Percentiles rank a stretch among this genome's conserved stretches.
phyloP scores from a whole-genome alignment of 1,140 invertebrate genomes.

The Drosophila mauritiana region DNA sequence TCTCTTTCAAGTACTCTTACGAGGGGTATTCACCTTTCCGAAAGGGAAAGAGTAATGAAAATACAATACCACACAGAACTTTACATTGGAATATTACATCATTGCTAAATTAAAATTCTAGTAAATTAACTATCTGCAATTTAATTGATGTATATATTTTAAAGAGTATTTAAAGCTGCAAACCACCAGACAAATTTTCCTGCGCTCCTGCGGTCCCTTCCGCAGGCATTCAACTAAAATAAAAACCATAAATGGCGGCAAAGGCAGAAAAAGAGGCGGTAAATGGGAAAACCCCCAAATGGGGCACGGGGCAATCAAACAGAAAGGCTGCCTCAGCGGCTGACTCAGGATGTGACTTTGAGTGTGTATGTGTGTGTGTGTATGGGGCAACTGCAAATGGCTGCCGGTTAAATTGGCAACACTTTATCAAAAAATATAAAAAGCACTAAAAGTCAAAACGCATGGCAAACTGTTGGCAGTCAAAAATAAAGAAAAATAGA shows the following conservation, averaged over 20 bases:
- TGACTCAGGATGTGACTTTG: conserved; percentile 27
- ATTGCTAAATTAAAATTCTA: neutral
- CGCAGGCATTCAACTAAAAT: conserved; percentile 65
- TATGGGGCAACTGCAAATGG: conserved; percentile 60
- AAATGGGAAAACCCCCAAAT: conserved; percentile 25
- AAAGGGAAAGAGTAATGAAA: neutral
- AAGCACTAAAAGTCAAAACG: conserved; percentile 80
- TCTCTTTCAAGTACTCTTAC: conserved; percentile 1
- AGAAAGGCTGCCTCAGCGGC: conserved; percentile 66
- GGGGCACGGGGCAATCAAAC: conserved; percentile 69
- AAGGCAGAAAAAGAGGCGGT: conserved; percentile 1
- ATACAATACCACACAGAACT: too few relatives aligned
- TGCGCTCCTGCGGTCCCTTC: neutral
- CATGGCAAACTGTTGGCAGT: conserved; percentile 56
- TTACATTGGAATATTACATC: too few relatives aligned
- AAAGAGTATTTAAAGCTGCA: conserved; percentile 8
- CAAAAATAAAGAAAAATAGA: conserved; percentile 36
- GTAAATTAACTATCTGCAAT: neutral
- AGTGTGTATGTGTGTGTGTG: conserved; percentile 11
- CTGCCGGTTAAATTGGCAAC: conserved; percentile 82
- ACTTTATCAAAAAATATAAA: conserved; percentile 84
- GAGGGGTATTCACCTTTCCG: neutral
- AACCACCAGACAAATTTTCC: neutral
- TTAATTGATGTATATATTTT: neutral
- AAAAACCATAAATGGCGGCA: conserved; percentile 70